A percentile compares a stretch with the other conserved stretches of the same genome.
Conservation (phyloP, 2,888 invertebrate genomes). For the Ryuthela nishihirai region DNA sequence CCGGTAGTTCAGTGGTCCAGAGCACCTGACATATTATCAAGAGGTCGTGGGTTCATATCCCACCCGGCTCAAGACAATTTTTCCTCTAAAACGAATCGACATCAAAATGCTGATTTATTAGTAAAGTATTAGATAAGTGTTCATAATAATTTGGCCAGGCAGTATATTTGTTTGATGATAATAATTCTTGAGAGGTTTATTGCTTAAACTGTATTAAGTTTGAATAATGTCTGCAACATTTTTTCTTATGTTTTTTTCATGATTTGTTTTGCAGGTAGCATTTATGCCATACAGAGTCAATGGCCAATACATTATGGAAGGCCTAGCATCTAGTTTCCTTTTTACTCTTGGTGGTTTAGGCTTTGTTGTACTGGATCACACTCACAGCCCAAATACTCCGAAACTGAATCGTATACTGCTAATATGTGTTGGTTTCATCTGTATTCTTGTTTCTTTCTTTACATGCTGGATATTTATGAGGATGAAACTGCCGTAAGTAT, state of each 20-base stretch:
- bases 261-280: slow-evolving; percentile 65
- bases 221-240: not conserved
- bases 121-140: too few species aligned
- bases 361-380: slow-evolving; percentile 92
- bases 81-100: too few species aligned
- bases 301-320: slow-evolving; percentile 99
- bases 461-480: slow-evolving; percentile 98
- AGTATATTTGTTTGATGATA: too few species aligned
- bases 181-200: not conserved
- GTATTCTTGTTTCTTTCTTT: slow-evolving; percentile 88
- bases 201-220: not conserved
- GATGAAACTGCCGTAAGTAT: slow-evolving; percentile 79
- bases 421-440: slow-evolving; percentile 84
- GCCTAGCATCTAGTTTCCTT: slow-evolving; percentile 92
- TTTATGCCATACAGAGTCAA: slow-evolving; percentile 98
- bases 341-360: slow-evolving; percentile 95
- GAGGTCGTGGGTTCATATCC: too few species aligned
- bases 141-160: too few species aligned
- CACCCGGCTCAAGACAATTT: too few species aligned
- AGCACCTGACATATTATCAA: too few species aligned
- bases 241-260: slow-evolving; percentile 7
- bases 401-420: slow-evolving; percentile 73
- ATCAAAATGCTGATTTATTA: too few species aligned
- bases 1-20: too few species aligned
- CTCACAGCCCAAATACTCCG: slow-evolving; percentile 83